phyloP scores from a whole-genome alignment of 2,113 vertebrate species.

The Callochromis pleurospilus region DNA sequence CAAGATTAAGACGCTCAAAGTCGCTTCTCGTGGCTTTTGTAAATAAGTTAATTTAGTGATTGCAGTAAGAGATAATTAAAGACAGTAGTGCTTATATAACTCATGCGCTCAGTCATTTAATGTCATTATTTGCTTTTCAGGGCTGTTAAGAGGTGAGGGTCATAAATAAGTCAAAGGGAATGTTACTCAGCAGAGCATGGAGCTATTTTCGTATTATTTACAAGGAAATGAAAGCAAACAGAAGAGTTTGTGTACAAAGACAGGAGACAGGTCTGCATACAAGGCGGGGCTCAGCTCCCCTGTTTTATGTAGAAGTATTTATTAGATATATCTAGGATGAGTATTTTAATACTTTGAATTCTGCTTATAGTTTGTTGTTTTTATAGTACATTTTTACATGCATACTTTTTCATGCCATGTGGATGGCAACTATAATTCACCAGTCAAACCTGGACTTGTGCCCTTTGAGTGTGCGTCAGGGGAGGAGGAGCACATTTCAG shows the following conservation, averaged over 20 bases:
- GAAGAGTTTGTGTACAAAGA: not conserved
- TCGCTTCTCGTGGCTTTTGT: not conserved
- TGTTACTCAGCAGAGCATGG: not conserved
- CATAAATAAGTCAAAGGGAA: not conserved
- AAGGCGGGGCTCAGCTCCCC: not conserved
- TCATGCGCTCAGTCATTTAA: not conserved
- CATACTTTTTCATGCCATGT: not conserved
- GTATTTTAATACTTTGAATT: not conserved
- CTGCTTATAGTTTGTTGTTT: not conserved
- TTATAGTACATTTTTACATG: not conserved
- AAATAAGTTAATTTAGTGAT: not conserved
- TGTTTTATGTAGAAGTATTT: not conserved
- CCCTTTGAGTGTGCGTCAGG: not conserved
- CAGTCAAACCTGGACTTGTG: not conserved
- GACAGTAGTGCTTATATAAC: not conserved
- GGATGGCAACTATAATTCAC: not conserved
- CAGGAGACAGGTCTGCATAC: not conserved
- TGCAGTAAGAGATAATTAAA: not conserved
- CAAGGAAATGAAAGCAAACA: slow-evolving; percentile 4
- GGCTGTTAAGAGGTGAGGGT: not conserved
- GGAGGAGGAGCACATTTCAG: not conserved
- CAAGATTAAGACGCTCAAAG: not conserved
- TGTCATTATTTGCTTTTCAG: not conserved
- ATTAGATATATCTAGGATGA: not conserved
- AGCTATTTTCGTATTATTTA: not conserved